phyloP scores from a whole-genome alignment of 2,113 vertebrate genomes.

The Paracyprichromis sp. region DNA sequence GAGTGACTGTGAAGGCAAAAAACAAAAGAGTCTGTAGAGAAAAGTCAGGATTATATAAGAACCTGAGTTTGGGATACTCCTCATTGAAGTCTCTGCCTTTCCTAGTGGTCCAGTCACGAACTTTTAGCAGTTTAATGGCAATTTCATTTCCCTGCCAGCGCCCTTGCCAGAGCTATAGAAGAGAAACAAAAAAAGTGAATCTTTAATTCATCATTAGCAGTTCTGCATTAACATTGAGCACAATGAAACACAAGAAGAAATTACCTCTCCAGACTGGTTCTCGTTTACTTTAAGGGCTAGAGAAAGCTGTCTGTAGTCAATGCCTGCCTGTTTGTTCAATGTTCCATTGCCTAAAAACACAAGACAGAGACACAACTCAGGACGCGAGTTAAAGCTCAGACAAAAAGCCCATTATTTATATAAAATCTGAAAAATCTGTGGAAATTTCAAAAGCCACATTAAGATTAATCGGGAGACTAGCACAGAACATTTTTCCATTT shows the following conservation, averaged over 20 bases:
- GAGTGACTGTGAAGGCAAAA: not conserved
- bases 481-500: not conserved
- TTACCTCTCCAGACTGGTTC: constrained; percentile 96
- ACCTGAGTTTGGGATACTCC: constrained; percentile 95
- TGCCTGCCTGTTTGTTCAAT: constrained; percentile 91
- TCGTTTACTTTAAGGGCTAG: constrained; percentile 83
- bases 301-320: constrained; percentile 91
- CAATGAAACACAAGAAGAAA: not conserved
- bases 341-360: constrained; percentile 85
- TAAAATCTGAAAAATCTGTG: not conserved
- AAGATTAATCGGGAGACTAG: not conserved
- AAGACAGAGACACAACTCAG: not conserved
- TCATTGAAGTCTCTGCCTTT: constrained; percentile 97
- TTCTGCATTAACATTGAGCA: not conserved
- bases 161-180: constrained; percentile 85
- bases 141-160: constrained; percentile 97
- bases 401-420: not conserved
- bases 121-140: constrained; percentile 85
- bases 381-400: not conserved
- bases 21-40: not conserved
- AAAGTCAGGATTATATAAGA: not conserved
- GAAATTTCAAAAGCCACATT: not conserved
- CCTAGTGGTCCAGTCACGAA: constrained; percentile 93
- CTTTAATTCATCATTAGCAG: not conserved
- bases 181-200: not conserved